These are phyloP conservation scores for Mamestra brassicae DNA, from an alignment of 2,888 invertebrate genomes.

Conservation along the genomic window DNA sequence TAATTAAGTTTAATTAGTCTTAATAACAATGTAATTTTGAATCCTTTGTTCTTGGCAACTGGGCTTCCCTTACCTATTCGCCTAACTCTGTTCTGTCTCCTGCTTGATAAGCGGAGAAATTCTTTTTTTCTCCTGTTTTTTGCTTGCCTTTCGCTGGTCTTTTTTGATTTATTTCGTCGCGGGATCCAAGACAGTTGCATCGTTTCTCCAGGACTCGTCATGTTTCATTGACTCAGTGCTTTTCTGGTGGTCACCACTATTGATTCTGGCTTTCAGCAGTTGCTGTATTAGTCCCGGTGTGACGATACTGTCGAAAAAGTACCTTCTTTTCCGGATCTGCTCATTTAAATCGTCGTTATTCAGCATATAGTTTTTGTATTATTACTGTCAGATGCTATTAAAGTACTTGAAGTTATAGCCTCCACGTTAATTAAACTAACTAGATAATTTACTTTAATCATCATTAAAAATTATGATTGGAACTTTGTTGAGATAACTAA, in stretches of 20 bases:
- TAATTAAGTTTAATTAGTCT: constrained; percentile 1
- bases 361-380: constrained; percentile 36
- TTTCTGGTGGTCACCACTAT: no score
- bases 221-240: neutral
- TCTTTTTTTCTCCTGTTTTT: no score
- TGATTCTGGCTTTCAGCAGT: neutral
- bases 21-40: neutral
- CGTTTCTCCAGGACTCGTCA: neutral
- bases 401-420: constrained; percentile 28
- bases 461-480: constrained; percentile 51
- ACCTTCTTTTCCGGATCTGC: constrained; percentile 32
- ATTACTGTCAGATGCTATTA: constrained; percentile 37
- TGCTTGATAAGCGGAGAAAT: neutral
- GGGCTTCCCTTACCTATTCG: neutral
- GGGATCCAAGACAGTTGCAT: neutral
- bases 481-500: constrained; percentile 48
- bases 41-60: neutral
- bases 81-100: neutral
- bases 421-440: constrained; percentile 52
- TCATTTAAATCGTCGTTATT: constrained; percentile 3
- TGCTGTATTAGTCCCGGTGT: neutral
- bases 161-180: no score
- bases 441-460: constrained; percentile 52
- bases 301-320: neutral
- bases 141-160: neutral